These are phyloP conservation scores for Trididemnum clinides DNA, from an alignment of 23 tunicate genomes.

Conservation along the genomic window DNA sequence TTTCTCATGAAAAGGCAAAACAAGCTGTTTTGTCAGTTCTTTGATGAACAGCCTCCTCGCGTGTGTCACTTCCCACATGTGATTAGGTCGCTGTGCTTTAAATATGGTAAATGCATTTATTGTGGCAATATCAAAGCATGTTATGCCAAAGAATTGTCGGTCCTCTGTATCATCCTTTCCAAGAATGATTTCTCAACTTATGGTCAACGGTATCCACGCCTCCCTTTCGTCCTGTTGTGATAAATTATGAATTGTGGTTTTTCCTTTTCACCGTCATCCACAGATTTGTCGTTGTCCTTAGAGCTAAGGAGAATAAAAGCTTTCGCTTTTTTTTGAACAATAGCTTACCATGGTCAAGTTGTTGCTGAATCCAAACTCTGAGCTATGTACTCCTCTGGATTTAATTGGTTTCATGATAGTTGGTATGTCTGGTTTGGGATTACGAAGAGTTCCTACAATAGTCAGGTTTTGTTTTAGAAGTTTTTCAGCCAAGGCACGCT, in stretches of 20 bases:
- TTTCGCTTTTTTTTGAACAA: no score
- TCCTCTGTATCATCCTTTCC: neutral
- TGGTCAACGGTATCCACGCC: neutral
- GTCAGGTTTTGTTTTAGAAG: no score
- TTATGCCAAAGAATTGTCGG: neutral
- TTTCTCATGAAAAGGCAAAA: neutral
- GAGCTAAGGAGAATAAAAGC: neutral
- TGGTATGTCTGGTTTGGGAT: no score
- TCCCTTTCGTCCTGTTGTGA: conserved; percentile 1
- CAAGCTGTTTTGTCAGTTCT: no score
- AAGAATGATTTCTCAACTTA: neutral
- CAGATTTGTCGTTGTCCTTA: neutral
- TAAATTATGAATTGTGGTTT: neutral
- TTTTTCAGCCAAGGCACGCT: no score
- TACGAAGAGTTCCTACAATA: no score
- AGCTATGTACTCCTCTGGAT: no score
- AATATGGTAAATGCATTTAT: no score
- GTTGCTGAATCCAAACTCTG: no score
- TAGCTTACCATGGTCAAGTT: no score
- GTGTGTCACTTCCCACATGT: neutral
- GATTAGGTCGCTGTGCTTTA: conserved; percentile 5
- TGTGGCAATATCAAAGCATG: neutral
- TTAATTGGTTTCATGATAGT: no score
- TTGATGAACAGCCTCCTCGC: no score
- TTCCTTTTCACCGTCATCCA: neutral